Evolutionary conservation across 2,888 invertebrate genomes (phyloP).

Genomic region (Apamea crenata): DNA sequence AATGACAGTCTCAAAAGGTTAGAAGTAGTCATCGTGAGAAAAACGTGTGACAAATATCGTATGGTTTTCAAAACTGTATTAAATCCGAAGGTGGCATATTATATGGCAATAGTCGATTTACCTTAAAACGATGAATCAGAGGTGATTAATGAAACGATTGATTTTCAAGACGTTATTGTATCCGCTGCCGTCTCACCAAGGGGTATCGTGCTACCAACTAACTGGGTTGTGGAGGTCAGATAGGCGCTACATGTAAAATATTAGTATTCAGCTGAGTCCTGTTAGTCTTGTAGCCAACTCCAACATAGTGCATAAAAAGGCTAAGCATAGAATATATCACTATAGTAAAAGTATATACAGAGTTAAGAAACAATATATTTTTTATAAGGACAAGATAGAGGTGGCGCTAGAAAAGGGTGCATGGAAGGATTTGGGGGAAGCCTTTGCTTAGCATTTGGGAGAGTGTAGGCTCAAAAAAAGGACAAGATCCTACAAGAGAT

Average conservation of each 20-base stretch:
- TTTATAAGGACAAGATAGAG: neutral
- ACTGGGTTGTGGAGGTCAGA: neutral
- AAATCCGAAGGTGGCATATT: neutral
- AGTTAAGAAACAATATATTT: neutral
- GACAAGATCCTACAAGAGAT: too few relatives aligned
- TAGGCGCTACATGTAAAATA: neutral
- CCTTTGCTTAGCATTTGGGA: too few relatives aligned
- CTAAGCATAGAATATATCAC: neutral
- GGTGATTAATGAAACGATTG: neutral
- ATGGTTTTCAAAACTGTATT: neutral
- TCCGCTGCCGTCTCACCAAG: neutral
- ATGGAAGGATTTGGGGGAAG: too few relatives aligned
- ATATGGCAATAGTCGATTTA: neutral
- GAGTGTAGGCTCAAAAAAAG: too few relatives aligned
- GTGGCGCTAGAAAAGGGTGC: too few relatives aligned
- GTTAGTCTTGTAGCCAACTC: neutral
- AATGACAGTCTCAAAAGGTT: constrained; percentile 26
- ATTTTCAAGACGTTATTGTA: neutral
- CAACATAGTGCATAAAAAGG: neutral
- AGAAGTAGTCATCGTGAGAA: constrained; percentile 13
- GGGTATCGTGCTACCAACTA: neutral
- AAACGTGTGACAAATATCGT: neutral
- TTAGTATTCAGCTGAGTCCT: neutral
- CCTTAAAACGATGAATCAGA: neutral
- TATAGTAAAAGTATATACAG: neutral